Evolutionary conservation across 2,113 vertebrate genomes (phyloP), one percentile per base, ranked within the genome.

Genomic region (Chiloscyllium plagiosum): DNA sequence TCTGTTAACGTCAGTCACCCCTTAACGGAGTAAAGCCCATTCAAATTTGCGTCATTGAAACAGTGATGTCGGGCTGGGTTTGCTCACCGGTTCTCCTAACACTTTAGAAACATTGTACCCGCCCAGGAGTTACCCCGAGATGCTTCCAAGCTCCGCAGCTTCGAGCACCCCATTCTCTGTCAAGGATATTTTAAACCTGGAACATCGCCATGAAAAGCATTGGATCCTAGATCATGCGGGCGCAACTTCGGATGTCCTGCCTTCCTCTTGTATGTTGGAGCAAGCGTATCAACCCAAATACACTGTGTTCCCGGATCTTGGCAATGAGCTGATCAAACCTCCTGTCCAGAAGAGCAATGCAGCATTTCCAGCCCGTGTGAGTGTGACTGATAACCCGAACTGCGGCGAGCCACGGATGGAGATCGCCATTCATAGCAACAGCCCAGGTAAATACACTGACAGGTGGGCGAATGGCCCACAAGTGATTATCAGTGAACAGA

Each of bases 151-250:
- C 24, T 68, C 94, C 13, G 68, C 42, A 6, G 12, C 69, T 29
- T 72, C 94, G 68, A 95, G 8, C 3, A 95, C 94, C 50, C 94
- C 94, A 52, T 95, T 95, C 69, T 95, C 94, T 52, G 94, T 95
- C 13, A 95, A 72, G 94, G 94, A 95, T 33, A 95, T 95, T 52
- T 52, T 95, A 72, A 95, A 95, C 52, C 68, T 95, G 2, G 42
- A 95, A 19, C 94, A 76, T 50, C 94, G 69, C 69, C 69, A 72
- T 47, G 68, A 70, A 26, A 95, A 72, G 26, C 94, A 72, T 3
- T 69, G 68, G 69, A 95, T 24, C 50, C 68, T 47, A 15, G 37
- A 72, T 94, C 65, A 69, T 17, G 7, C 17, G 68, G 50, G 42
- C 68, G 24, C 50, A 72, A 24, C 42, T 72, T 8, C 50, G 68